Conservation (phyloP, 30 jellyfish, hydroid and myxozoan genomes). For the Turritopsis rubra region DNA sequence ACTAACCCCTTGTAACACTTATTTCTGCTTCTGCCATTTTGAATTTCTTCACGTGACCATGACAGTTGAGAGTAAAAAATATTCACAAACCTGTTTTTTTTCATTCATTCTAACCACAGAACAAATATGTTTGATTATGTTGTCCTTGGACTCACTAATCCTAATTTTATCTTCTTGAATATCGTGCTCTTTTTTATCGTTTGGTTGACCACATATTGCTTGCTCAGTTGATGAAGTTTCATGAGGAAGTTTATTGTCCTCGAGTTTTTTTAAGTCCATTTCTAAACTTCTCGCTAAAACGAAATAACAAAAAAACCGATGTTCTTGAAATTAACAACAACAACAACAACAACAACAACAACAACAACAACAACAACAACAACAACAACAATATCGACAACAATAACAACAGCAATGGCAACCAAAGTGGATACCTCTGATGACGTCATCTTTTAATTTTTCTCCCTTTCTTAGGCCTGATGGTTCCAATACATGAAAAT, state of each 20-base stretch:
- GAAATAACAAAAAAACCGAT: neutral
- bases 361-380: neutral
- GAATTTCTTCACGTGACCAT: neutral
- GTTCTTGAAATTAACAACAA: neutral
- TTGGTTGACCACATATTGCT: neutral
- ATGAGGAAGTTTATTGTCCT: neutral
- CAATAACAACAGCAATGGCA: neutral
- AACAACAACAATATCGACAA: neutral
- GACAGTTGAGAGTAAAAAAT: neutral
- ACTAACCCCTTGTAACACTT: no score
- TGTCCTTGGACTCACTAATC: constrained; percentile 2
- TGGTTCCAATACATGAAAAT: constrained; percentile 63
- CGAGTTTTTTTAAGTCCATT: neutral
- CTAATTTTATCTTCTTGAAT: neutral
- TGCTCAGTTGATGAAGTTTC: no score
- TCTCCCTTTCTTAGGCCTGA: constrained; percentile 64
- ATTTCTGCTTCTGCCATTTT: no score
- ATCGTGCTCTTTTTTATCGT: neutral
- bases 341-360: neutral
- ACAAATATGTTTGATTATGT: neutral
- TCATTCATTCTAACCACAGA: constrained; percentile 13
- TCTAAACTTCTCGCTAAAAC: neutral
- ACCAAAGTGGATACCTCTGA: neutral
- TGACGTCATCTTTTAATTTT: constrained; percentile 24
- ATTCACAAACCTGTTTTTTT: neutral